Evolutionary conservation across 2,888 invertebrate genomes (phyloP), one percentile per base, ranked within the genome.

Genomic region (Biston stratarius): DNA sequence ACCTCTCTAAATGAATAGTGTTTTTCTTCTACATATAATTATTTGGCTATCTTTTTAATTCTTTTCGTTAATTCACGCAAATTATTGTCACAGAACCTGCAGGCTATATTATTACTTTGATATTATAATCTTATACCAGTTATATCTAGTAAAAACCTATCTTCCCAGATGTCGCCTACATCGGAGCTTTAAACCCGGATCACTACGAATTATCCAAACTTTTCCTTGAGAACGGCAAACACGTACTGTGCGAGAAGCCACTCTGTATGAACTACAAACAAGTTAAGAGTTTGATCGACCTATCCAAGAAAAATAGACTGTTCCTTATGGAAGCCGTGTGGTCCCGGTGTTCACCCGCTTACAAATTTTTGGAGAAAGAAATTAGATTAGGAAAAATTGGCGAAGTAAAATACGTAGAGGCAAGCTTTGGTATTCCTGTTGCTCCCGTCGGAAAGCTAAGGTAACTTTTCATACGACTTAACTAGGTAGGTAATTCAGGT

Each of bases 241-340:
- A 97, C 80, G 96, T 99, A 0, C 91, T 99, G 1, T 98, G 98
- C 84, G 99, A 99, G 87, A 99, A 99, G 87, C 98, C 99, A 0
- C 88, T 99, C 69, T 96, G 97, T 58, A 89, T 98, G 89, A 98
- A 97, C 85, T 91, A 94, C 53, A 96, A 96, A 77, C 96, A 98
- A 86, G 95, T 96, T 0, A 93, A 95, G 70, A 95, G 96, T 74
- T 88, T 99, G 49, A 89, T 97, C 11, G 90, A 95, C 15, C 83
- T 96, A 0, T 97, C 98, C 0, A 95, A 94, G 79, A 86, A 94
- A 38, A 96, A 96, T 78, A 96, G 96, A 6, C 85, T 96, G 0
- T 98, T 98, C 81, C 84, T 98, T 0, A 97, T 97, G 97, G 98
- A 98, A 94, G 98, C 96, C 0, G 94, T 98, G 12, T 99, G 98